Conservation (phyloP, 2,797 vertebrate species). For the Morus bassanus region DNA sequence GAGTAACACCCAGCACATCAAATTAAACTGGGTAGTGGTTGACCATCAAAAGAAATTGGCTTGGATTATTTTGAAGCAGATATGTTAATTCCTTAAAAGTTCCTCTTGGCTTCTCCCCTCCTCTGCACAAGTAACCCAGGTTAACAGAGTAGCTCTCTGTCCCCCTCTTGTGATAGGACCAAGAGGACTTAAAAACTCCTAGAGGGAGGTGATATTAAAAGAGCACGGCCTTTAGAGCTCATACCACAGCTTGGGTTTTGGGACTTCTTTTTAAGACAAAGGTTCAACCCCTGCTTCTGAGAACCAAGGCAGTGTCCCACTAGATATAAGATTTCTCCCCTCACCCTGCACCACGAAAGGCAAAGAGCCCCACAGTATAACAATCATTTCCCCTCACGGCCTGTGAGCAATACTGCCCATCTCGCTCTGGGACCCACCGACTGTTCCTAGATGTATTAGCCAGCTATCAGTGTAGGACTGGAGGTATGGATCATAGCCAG, state of each 20-base stretch:
- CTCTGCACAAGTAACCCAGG: background rate
- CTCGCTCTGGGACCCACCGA: background rate
- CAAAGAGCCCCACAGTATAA: background rate
- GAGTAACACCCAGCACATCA: background rate
- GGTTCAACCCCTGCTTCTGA: background rate
- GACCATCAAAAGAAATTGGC: background rate
- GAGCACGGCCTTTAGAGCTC: background rate
- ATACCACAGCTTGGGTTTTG: background rate
- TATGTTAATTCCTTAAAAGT: background rate
- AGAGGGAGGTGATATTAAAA: background rate
- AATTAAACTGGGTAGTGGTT: background rate
- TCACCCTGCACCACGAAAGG: background rate
- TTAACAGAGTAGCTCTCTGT: slow-evolving; percentile 47
- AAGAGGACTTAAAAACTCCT: background rate
- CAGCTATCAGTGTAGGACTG: fast-evolving
- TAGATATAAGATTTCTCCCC: background rate
- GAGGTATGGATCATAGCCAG: background rate
- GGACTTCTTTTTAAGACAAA: background rate
- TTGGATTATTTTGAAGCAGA: background rate
- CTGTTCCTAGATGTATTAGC: background rate
- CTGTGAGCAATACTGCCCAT: background rate
- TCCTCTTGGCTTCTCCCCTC: background rate
- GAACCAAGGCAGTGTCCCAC: background rate
- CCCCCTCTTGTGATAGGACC: slow-evolving; percentile 59
- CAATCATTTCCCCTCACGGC: background rate